Percentiles rank a stretch among this genome's conserved stretches.
These are phyloP conservation scores for Paramormyrops hopkinsi DNA, from an alignment of 2,797 vertebrate species.

Conservation along the genomic window DNA sequence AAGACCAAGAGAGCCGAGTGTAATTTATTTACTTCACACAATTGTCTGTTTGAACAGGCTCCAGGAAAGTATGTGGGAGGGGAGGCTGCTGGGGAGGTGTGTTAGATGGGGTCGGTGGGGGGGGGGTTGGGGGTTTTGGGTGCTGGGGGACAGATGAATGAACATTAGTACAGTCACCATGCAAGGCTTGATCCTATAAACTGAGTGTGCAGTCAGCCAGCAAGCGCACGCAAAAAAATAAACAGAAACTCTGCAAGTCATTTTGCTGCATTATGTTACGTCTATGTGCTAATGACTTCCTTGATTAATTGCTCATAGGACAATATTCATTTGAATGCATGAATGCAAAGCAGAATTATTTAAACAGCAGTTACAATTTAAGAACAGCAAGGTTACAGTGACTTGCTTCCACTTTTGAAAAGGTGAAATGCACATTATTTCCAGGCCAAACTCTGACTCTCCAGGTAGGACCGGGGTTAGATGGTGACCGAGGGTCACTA, in stretches of 20 bases:
- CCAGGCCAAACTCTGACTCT: constrained; percentile 28
- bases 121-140: not conserved
- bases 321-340: not conserved
- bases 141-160: not conserved
- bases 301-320: constrained; percentile 10
- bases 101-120: constrained; percentile 16
- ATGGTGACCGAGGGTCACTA: constrained; percentile 25
- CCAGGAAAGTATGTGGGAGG: constrained; percentile 47
- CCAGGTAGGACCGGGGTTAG: constrained; percentile 36
- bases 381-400: not conserved
- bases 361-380: not conserved
- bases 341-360: not conserved
- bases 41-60: constrained; percentile 68
- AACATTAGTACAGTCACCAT: constrained; percentile 18
- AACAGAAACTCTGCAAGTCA: not conserved
- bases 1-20: constrained; percentile 63
- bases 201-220: constrained; percentile 11
- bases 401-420: not conserved
- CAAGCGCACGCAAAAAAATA: constrained; percentile 16
- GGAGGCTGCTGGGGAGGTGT: constrained; percentile 38
- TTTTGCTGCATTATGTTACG: not conserved
- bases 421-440: not conserved
- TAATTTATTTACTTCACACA: constrained; percentile 79
- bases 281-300: constrained; percentile 13
- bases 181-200: constrained; percentile 19